phyloP scores from a whole-genome alignment of 2,113 vertebrate species.

The Tretioscincus oriximinensis region DNA sequence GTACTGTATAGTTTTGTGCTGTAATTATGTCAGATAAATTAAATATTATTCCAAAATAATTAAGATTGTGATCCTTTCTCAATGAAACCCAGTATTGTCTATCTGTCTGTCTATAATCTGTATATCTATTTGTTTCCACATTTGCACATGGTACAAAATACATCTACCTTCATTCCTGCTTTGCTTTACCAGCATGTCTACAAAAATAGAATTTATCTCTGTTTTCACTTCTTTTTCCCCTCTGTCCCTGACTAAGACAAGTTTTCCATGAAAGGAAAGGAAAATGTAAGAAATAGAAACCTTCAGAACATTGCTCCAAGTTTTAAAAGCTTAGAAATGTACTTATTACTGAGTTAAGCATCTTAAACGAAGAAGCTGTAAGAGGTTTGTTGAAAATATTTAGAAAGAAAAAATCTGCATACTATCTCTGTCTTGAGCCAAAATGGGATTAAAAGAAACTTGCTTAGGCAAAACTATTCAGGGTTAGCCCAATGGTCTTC shows the following conservation, averaged over 20 bases:
- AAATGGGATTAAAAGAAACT: conserved; percentile 27
- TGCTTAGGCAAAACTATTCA: conserved; percentile 21
- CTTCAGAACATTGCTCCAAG: conserved; percentile 34
- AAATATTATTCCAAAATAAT: no score
- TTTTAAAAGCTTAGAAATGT: conserved; percentile 39
- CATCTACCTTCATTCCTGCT: no score
- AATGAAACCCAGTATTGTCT: no score
- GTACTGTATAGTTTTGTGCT: no score
- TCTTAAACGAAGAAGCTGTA: conserved; percentile 44
- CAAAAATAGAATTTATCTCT: no score
- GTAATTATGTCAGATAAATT: no score
- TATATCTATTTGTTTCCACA: no score
- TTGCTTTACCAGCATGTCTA: not conserved
- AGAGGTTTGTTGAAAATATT: conserved; percentile 43
- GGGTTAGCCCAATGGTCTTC: conserved; percentile 26
- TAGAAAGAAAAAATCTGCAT: conserved; percentile 30
- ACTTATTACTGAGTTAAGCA: conserved; percentile 30
- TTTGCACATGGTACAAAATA: not conserved
- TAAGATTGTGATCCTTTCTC: no score
- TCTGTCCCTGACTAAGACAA: not conserved
- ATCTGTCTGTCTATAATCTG: no score
- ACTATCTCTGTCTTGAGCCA: conserved; percentile 9
- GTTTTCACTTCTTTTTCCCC: no score
- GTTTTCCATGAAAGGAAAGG: not conserved
- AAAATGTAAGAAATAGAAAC: conserved; percentile 5